Evolutionary conservation across 2,888 invertebrate species (phyloP).

Genomic region (Caradrina clavipalpis): DNA sequence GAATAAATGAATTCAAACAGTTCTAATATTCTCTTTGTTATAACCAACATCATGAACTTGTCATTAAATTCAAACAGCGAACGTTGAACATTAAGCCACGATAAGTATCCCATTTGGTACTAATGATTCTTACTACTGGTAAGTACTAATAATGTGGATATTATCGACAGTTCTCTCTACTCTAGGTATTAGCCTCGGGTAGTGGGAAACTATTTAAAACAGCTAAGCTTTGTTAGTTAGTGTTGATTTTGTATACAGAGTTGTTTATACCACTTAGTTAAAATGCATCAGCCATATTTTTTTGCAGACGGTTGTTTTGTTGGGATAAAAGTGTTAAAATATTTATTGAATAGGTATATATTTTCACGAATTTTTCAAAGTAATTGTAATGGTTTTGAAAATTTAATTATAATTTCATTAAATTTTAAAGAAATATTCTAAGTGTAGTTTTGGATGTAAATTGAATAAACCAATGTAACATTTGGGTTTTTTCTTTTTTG

Average conservation of each 20-base stretch:
- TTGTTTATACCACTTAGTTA: neutral
- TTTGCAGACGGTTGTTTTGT: no score
- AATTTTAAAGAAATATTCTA: no score
- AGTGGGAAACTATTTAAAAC: conserved; percentile 38
- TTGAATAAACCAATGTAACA: no score
- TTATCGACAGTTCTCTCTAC: conserved; percentile 45
- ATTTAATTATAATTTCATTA: no score
- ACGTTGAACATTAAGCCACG: conserved; percentile 40
- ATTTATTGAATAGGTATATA: no score
- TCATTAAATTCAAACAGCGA: conserved; percentile 34
- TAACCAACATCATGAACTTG: conserved; percentile 2
- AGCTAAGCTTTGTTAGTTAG: neutral
- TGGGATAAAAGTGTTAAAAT: no score
- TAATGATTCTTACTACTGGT: conserved; percentile 51
- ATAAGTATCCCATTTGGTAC: conserved; percentile 46
- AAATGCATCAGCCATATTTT: neutral
- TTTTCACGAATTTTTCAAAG: no score
- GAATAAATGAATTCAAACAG: conserved; percentile 20
- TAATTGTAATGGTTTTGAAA: no score
- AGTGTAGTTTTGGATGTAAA: no score
- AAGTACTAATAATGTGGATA: conserved; percentile 50
- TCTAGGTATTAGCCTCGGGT: conserved; percentile 2
- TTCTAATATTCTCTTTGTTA: conserved; percentile 34
- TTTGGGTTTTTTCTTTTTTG: no score
- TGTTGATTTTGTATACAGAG: conserved; percentile 5